Evolutionary conservation across 2,113 vertebrate genomes (phyloP).

Genomic region (Sander vitreus): DNA sequence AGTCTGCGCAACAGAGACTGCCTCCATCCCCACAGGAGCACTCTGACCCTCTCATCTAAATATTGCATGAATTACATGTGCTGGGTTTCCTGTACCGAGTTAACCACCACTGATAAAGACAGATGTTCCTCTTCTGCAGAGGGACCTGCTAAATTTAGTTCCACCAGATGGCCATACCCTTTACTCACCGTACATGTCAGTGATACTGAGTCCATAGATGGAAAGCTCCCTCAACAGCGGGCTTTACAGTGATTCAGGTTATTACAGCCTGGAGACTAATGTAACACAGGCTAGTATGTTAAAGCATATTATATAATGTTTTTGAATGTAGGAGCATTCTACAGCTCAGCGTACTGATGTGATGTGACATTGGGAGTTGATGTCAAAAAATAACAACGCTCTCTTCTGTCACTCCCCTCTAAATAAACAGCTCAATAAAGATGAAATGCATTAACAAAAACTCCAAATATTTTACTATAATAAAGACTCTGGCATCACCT

Average conservation of each 20-base stretch:
- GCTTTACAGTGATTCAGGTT: slow-evolving; percentile 16
- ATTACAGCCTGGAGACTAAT: slow-evolving; percentile 25
- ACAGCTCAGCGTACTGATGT: slow-evolving; percentile 10
- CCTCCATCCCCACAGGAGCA: slow-evolving; percentile 70
- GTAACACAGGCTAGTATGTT: slow-evolving; percentile 6
- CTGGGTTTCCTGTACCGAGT: slow-evolving; percentile 71
- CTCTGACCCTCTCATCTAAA: slow-evolving; percentile 81
- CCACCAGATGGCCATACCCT: slow-evolving; percentile 52
- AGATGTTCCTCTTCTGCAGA: slow-evolving; percentile 74
- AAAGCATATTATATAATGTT: background rate
- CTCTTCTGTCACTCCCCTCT: slow-evolving; percentile 27
- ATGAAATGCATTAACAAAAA: slow-evolving; percentile 33
- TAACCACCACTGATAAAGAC: slow-evolving; percentile 77
- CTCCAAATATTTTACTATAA: slow-evolving; percentile 18
- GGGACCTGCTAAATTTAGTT: slow-evolving; percentile 72
- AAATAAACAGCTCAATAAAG: slow-evolving; percentile 52
- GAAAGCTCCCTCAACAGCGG: slow-evolving; percentile 16
- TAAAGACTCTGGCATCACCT: slow-evolving; percentile 36
- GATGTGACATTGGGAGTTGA: slow-evolving; percentile 32
- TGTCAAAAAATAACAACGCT: slow-evolving; percentile 31
- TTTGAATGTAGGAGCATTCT: slow-evolving; percentile 9
- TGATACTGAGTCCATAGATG: slow-evolving; percentile 4
- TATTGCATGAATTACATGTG: slow-evolving; percentile 83
- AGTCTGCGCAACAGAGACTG: slow-evolving; percentile 52
- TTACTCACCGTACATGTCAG: slow-evolving; percentile 39